A percentile compares a stretch with the other conserved stretches of the same genome.
phyloP scores from a whole-genome alignment of 2,888 invertebrate genomes.

The Hypomecis punctinalis region DNA sequence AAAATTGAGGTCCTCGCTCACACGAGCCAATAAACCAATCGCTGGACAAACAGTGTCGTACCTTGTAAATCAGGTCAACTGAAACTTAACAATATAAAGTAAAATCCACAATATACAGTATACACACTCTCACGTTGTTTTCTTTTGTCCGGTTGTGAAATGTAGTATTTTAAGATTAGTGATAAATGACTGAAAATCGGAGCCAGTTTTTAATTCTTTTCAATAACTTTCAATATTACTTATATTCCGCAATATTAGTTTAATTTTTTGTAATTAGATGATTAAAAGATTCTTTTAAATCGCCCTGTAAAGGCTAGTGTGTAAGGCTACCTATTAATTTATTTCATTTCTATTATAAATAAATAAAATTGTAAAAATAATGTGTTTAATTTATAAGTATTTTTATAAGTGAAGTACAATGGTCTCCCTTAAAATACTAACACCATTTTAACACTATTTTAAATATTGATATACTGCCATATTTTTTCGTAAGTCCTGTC shows the following conservation, averaged over 20 bases:
- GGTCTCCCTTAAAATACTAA: too few relatives aligned
- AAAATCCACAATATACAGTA: neutral
- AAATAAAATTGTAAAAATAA: slow-evolving; percentile 42
- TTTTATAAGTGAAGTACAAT: neutral
- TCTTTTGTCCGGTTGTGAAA: slow-evolving; percentile 61
- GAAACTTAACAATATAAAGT: too few relatives aligned
- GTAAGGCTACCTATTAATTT: slow-evolving; percentile 55
- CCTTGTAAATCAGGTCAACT: too few relatives aligned
- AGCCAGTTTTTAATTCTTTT: slow-evolving; percentile 24
- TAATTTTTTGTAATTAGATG: slow-evolving; percentile 16
- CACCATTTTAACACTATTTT: too few relatives aligned
- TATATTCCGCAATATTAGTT: slow-evolving; percentile 14
- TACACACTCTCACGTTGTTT: neutral
- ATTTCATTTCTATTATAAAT: slow-evolving; percentile 57
- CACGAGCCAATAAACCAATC: too few relatives aligned
- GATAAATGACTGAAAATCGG: slow-evolving; percentile 21
- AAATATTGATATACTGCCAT: too few relatives aligned
- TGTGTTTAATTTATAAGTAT: neutral
- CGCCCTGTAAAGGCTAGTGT: slow-evolving; percentile 53
- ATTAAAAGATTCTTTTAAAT: slow-evolving; percentile 35
- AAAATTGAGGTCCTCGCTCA: too few relatives aligned
- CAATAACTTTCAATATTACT: slow-evolving; percentile 5
- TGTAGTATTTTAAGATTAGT: slow-evolving; percentile 52
- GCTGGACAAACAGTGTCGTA: too few relatives aligned
- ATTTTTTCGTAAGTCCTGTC: too few relatives aligned